phyloP scores from a whole-genome alignment of 2,888 invertebrate genomes.

The Trissonchulus latispiculum region DNA sequence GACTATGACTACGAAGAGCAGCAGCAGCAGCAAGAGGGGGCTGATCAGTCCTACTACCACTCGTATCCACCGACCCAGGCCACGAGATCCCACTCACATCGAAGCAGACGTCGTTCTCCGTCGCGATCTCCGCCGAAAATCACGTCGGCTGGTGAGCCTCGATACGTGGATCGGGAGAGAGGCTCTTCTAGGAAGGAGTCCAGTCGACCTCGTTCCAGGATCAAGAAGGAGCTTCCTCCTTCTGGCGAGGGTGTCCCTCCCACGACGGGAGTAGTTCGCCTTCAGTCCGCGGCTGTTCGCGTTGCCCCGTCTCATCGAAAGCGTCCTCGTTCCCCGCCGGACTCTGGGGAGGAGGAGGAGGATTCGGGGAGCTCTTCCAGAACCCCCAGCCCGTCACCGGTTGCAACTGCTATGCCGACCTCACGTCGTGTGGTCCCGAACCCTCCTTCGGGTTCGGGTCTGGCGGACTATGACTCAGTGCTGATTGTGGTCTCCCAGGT shows the following conservation, averaged over 20 bases:
- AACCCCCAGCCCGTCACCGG: neutral
- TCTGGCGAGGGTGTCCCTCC: neutral
- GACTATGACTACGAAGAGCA: neutral
- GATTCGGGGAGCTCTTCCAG: neutral
- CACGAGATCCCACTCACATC: too few relatives aligned
- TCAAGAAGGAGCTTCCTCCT: too few relatives aligned
- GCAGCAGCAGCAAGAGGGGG: neutral
- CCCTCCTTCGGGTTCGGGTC: too few relatives aligned
- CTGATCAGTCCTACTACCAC: neutral
- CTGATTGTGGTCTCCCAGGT: neutral
- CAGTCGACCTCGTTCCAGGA: neutral
- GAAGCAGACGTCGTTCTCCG: neutral
- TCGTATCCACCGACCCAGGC: too few relatives aligned
- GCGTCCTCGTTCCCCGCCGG: too few relatives aligned
- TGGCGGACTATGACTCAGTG: neutral
- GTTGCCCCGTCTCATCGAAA: too few relatives aligned
- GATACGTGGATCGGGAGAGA: neutral
- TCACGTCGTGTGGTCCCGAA: too few relatives aligned
- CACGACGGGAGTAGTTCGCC: neutral
- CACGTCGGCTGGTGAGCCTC: neutral
- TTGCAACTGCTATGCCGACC: too few relatives aligned
- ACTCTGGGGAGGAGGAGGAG: too few relatives aligned
- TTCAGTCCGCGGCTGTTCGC: neutral
- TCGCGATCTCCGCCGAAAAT: neutral
- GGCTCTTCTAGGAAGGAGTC: neutral